Percentiles rank a stretch among this genome's conserved stretches.
Conservation (phyloP, 2,888 invertebrate genomes). For the Lasioglossum villosulum region DNA sequence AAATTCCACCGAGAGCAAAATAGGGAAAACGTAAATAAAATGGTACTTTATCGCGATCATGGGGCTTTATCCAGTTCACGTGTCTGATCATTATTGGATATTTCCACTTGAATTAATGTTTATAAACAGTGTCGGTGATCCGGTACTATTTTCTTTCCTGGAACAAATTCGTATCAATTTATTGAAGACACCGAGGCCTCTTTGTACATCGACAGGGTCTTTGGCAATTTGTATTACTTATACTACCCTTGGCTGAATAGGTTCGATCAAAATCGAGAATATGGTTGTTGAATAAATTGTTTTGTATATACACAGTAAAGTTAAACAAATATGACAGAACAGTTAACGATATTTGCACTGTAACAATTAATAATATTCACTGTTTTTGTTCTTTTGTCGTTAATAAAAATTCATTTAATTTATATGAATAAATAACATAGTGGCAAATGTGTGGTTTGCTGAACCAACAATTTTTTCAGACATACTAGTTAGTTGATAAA, state of each 20-base stretch:
- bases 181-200: not conserved
- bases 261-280: not conserved
- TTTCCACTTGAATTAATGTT: constrained; percentile 3
- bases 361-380: no score
- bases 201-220: not conserved
- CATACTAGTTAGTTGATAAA: no score
- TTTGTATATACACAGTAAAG: no score
- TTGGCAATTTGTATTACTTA: not conserved
- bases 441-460: no score
- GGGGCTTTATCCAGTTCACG: not conserved
- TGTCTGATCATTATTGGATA: constrained; percentile 9
- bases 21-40: not conserved
- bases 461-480: no score
- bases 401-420: no score
- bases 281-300: not conserved
- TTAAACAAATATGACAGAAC: no score
- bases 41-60: not conserved
- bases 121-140: not conserved
- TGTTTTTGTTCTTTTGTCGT: no score
- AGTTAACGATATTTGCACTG: no score
- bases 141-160: not conserved
- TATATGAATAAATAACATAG: no score
- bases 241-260: not conserved
- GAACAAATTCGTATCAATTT: not conserved
- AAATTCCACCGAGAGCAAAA: not conserved